Conservation (phyloP, 2,797 vertebrate genomes). For the Poeciliopsis presidionis region DNA sequence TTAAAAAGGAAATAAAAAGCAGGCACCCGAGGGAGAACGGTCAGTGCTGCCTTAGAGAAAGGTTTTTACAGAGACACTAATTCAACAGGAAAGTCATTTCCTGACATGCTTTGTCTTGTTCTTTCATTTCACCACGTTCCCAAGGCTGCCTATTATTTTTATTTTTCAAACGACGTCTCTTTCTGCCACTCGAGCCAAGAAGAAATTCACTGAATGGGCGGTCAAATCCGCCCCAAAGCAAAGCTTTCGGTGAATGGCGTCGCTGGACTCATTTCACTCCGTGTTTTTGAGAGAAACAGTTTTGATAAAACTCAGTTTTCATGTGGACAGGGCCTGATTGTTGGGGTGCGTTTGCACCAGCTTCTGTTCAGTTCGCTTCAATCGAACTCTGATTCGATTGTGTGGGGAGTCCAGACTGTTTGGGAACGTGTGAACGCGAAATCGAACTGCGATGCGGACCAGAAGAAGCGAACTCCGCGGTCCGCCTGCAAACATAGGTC, state of each 20-base stretch:
- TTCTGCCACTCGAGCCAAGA: constrained; percentile 47
- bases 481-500: too few species aligned
- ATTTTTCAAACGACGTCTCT: constrained; percentile 59
- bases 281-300: background rate
- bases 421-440: too few species aligned
- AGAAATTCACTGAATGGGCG: constrained; percentile 39
- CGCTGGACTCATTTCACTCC: constrained; percentile 4
- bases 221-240: constrained; percentile 37
- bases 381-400: too few species aligned
- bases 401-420: too few species aligned
- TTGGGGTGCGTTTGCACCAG: background rate
- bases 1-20: constrained; percentile 30
- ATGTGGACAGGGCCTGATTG: background rate
- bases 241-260: constrained; percentile 31
- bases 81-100: constrained; percentile 68
- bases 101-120: constrained; percentile 60
- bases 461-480: too few species aligned
- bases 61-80: constrained; percentile 40
- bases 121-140: constrained; percentile 62
- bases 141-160: constrained; percentile 73
- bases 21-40: constrained; percentile 18
- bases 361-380: too few species aligned
- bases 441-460: too few species aligned
- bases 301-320: background rate
- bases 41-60: constrained; percentile 48